Conservation (phyloP, 2,888 invertebrate genomes). For the Parnassius glacialis region DNA sequence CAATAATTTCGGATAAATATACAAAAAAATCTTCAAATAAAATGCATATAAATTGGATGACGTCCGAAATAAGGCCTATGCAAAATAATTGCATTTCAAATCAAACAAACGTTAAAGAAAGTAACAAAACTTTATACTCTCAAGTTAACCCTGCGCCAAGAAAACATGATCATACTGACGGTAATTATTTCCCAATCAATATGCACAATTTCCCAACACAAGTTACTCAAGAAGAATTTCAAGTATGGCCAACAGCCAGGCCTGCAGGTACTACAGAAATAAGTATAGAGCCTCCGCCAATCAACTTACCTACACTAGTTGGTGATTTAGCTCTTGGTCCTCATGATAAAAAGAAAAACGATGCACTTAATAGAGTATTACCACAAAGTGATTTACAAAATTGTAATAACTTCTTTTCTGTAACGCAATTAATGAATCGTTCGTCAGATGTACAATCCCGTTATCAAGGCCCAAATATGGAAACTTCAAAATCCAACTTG, state of each 20-base stretch:
- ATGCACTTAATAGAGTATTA: slow-evolving; percentile 47
- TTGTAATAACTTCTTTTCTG: slow-evolving; percentile 71
- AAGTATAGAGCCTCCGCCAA: slow-evolving; percentile 73
- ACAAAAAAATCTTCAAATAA: slow-evolving; percentile 71
- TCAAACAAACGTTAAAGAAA: slow-evolving; percentile 54
- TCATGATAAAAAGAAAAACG: slow-evolving; percentile 71
- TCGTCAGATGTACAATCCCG: slow-evolving; percentile 62
- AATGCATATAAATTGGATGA: slow-evolving; percentile 79
- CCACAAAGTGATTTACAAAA: slow-evolving; percentile 62
- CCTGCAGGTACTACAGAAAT: slow-evolving; percentile 72
- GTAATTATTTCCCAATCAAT: slow-evolving; percentile 67
- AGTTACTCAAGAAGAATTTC: slow-evolving; percentile 64
- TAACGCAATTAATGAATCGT: slow-evolving; percentile 74
- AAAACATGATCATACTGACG: slow-evolving; percentile 61
- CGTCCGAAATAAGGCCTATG: slow-evolving; percentile 69
- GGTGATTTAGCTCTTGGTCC: slow-evolving; percentile 73
- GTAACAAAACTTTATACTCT: slow-evolving; percentile 51
- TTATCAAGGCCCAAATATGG: slow-evolving; percentile 53
- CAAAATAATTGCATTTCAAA: slow-evolving; percentile 57
- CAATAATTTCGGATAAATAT: slow-evolving; percentile 61
- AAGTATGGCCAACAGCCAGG: slow-evolving; percentile 69
- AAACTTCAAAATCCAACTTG: slow-evolving; percentile 38
- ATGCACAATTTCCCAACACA: slow-evolving; percentile 69
- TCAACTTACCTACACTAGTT: slow-evolving; percentile 70
- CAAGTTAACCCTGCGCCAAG: slow-evolving; percentile 51